Evolutionary conservation across 2,888 invertebrate species (phyloP).

Genomic region (Diarsia rubi): DNA sequence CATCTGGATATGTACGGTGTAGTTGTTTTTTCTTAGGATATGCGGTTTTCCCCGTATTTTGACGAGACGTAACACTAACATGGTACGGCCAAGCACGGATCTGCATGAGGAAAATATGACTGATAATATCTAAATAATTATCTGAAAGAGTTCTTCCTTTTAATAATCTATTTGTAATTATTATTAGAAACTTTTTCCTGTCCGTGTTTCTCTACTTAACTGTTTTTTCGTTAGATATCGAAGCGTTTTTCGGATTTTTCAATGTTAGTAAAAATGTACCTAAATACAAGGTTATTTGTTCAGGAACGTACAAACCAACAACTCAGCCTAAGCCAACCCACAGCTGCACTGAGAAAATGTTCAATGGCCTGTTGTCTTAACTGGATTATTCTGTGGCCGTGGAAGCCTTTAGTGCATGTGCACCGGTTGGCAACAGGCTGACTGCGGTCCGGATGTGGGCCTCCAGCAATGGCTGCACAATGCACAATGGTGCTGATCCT

Average conservation of each 20-base stretch:
- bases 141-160: constrained; percentile 1
- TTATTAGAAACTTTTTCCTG: constrained; percentile 13
- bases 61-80: not conserved
- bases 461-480: too few species aligned
- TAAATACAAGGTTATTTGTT: not conserved
- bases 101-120: constrained; percentile 36
- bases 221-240: not conserved
- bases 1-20: not conserved
- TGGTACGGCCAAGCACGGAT: constrained; percentile 52
- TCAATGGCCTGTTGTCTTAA: too few species aligned
- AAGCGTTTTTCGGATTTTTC: not conserved
- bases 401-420: too few species aligned
- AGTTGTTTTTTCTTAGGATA: not conserved
- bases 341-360: not conserved
- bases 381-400: too few species aligned
- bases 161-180: not conserved
- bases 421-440: too few species aligned
- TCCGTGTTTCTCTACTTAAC: not conserved
- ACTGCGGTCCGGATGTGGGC: too few species aligned
- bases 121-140: not conserved
- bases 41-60: constrained; percentile 27
- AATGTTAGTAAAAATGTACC: not conserved
- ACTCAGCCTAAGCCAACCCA: not conserved
- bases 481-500: too few species aligned
- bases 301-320: not conserved